A percentile compares a stretch with the other conserved stretches of the same genome.
These are phyloP conservation scores for Nixonia krombeini DNA, from an alignment of 1,140 invertebrate species.

Conservation along the genomic window DNA sequence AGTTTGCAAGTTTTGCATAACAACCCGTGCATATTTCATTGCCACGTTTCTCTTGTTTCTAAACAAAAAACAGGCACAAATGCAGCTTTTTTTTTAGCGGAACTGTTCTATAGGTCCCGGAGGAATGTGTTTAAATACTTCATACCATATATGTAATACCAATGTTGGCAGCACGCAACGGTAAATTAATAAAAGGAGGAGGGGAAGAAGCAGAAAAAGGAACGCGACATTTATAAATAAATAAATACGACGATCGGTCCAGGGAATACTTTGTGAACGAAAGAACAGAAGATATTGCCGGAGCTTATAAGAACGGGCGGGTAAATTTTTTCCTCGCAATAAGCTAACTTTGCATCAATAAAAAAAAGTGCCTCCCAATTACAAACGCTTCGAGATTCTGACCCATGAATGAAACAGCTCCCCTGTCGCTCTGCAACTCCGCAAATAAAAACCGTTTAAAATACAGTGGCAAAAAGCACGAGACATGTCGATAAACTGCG, in stretches of 20 bases:
- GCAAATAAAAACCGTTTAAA: background rate
- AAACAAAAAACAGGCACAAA: too few species aligned
- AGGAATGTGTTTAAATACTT: too few species aligned
- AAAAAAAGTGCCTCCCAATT: slow-evolving; percentile 3
- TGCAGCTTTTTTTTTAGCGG: too few species aligned
- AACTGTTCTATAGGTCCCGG: too few species aligned
- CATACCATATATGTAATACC: too few species aligned
- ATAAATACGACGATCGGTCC: background rate
- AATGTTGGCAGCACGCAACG: too few species aligned
- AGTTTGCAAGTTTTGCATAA: too few species aligned
- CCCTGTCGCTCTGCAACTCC: background rate
- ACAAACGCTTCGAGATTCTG: background rate
- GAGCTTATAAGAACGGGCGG: background rate
- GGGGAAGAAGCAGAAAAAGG: background rate
- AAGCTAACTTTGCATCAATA: slow-evolving; percentile 2
- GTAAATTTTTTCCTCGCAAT: background rate
- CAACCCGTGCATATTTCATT: too few species aligned
- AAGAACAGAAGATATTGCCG: background rate
- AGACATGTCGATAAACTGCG: too few species aligned
- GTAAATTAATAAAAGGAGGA: too few species aligned
- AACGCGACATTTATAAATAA: too few species aligned
- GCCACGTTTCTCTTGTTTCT: too few species aligned
- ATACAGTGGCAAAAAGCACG: background rate
- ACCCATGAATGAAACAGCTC: slow-evolving; percentile 1
- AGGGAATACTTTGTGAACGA: background rate